phyloP scores from a whole-genome alignment of 2,888 invertebrate genomes.

The Theodoxus fluviatilis region DNA sequence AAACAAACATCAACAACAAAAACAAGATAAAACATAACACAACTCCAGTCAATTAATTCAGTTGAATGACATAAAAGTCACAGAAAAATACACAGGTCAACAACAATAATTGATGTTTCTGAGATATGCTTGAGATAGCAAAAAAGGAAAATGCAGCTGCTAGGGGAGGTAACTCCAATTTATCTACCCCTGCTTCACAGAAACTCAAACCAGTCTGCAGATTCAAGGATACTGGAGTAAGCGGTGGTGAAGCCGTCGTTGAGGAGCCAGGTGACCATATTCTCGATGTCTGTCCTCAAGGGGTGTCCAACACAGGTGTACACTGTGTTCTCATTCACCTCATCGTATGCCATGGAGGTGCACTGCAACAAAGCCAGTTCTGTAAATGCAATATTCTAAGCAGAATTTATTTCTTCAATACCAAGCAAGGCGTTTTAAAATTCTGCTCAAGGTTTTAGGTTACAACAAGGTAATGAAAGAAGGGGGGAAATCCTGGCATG shows the following conservation, averaged over 20 bases:
- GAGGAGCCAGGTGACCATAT: slow-evolving; percentile 83
- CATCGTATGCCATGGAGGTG: slow-evolving; percentile 89
- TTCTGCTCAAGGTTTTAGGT: no score
- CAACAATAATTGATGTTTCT: background rate
- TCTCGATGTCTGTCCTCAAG: slow-evolving; percentile 84
- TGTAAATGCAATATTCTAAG: no score
- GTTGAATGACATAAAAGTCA: background rate
- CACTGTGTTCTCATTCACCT: slow-evolving; percentile 87
- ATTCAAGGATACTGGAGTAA: slow-evolving; percentile 76
- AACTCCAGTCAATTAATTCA: background rate
- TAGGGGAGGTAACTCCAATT: background rate
- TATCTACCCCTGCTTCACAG: no score
- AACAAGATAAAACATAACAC: background rate
- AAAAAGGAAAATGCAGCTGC: background rate
- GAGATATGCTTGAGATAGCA: no score
- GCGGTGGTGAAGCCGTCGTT: slow-evolving; percentile 76
- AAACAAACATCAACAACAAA: background rate
- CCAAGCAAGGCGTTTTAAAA: no score
- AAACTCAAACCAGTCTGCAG: background rate
- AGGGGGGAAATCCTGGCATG: no score
- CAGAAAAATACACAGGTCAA: background rate
- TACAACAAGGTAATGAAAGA: no score
- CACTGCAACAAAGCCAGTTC: slow-evolving; percentile 72
- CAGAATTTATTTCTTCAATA: no score
- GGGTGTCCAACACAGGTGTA: slow-evolving; percentile 98